Evolutionary conservation across 2,113 vertebrate genomes (phyloP), one percentile per base, ranked within the genome.

Genomic region (Fregata magnificens): DNA sequence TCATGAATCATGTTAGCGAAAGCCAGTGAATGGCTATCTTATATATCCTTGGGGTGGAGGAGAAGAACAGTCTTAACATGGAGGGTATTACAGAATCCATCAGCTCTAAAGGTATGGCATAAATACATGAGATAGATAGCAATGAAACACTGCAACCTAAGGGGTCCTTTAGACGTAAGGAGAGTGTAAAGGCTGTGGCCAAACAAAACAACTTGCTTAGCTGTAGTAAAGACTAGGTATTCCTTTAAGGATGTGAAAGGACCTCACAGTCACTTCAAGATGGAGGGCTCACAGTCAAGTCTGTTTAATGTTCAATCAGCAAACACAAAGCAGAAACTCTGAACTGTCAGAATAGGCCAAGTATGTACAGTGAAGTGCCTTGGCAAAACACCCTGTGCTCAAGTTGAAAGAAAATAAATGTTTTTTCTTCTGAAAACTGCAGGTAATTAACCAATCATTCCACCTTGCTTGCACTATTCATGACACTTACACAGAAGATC

Each of bases 1-100:
- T 61, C 34, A 82, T 49, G 1, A 62, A 58, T 40, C 15, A 21
- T 7, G 13, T 45, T n/a, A 62, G 13, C 0, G 0, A 85, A 73
- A 82, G 9, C 10, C 10, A 70, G 20, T 20, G 9, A 70, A 38
- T 38, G 18, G 5, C 14, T 52, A 2, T 29, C 24, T 65, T 42
- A 25, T 55, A 45, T 11, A 74, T 11, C 26, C 10, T 82, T 62
- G 28, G 14, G 14, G 7, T 28, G 18, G 21, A 76, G 12, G 6
- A 11, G 20, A 81, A n/a, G 40, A 74, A 15, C 8, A 8, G 16
- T 19, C 18, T 70, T 5, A 1, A 44, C 5, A 65, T 8, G 16
- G 21, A 49, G 29, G 3, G 18, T 34, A n/a, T 17, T 66, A 55
- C 25, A 80, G 62, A 79, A 47, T 28, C 14, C 13, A 67, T 79